Base-by-base conservation (phyloP, 2,113 vertebrate species). In the Todiramphus chloris region DNA sequence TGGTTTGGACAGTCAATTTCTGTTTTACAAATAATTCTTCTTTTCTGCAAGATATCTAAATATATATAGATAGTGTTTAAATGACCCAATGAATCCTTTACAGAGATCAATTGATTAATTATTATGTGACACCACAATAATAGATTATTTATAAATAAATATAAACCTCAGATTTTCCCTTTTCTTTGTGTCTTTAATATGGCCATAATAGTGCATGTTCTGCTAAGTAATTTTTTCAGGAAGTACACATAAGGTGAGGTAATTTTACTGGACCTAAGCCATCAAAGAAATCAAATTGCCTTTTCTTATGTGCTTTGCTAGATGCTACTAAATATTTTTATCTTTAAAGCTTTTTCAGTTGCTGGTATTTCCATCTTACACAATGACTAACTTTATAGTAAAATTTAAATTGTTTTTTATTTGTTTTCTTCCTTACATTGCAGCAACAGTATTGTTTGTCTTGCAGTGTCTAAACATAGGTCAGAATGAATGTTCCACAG, bases 81-180 rank as follows among this genome's bases (percentile, higher is more conserved):
- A 74, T 39, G 2, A 31, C 7, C 1, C 2, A 78, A 37, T 48
- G 41, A 0, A 44, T 66, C 23, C 16, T 56, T 62, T 51, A 48
- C 11, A 58, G 24, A 74, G 33, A 48, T 30, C 0, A 4, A 27
- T 6, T 53, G 41, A 24, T 75, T 8, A 6, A 41, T 55, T 43
- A 41, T 48, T 84, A 2, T 3, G 0, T 53, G 51, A 67, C 8
- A 11, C 2, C 27, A 37, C 2, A 6, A 31, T 33, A 67, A 10
- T 50, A 37, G 18, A 44, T 88, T 90, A 44, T 88, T 90, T 33
- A 75, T 44, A 82, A 87, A 66, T 46, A 31, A 66, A 83, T 15
- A 39, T 19, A 55, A 81, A 74, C 3, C 5, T 81, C 4, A 46
- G 11, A 13, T 33, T 37, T 48, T 59, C 3, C 19, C 17, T 46